Base-by-base conservation (phyloP, 2,888 invertebrate genomes). In the Amphiduros pacificus region DNA sequence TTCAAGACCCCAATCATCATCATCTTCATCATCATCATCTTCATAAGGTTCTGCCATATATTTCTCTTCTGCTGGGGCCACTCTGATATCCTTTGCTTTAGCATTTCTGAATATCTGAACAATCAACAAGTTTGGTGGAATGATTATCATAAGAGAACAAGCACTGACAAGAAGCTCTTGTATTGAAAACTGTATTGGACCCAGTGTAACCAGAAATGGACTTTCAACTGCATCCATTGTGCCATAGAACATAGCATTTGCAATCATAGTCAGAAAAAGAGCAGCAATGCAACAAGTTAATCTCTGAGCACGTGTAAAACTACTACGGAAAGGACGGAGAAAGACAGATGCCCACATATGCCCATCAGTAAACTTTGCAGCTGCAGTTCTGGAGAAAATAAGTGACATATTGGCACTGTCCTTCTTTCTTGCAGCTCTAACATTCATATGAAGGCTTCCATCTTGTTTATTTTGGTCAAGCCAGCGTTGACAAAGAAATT, bases 291-390 rank as follows among this genome's bases (percentile, higher is more conserved):
- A 63, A 55, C 72, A 73, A 1, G 74, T 71, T 1, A 74, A 58
- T 27, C 75, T 65, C 61, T 75, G 73, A 3, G 73, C 71, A 24
- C 84, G 69, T 1, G 82, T 79, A 68, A 84, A 84, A 9, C 80
- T 74, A 53, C 80, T 82, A 20, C 76, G 71, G 2, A 80, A 77
- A 3, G 84, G 82, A n/a, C 83, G 74, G 55, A 81, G 67, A 63
- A 83, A 77, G 29, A 84, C 76, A 0, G 84, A 84, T 44, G 83
- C 73, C 84, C 84, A 84, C 31, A 84, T 70, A 61, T 84, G 84
- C 9, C 76, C 79, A 63, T 84, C 84, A 0, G 80, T 74, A 2
- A 84, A 64, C 57, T 79, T 76, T 51, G 72, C 71, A 41, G 74
- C 75, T 2, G 78, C 68, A 6, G 76, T 77, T 56, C 76, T 76